These are phyloP conservation scores for Eupithecia centaureata DNA, from an alignment of 2,888 invertebrate genomes.

Conservation along the genomic window DNA sequence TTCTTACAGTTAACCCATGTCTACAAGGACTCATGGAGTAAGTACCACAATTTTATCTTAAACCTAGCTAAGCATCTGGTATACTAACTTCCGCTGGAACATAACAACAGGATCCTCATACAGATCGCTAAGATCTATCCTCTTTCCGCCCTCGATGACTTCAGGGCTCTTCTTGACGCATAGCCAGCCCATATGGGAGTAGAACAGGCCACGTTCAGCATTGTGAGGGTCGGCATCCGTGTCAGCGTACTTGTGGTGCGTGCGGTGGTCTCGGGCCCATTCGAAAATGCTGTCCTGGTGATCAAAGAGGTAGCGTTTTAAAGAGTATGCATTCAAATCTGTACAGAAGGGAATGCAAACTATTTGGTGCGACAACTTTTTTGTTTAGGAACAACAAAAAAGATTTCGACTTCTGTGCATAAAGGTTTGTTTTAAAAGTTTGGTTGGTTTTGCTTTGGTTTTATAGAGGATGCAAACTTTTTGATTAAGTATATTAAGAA, in stretches of 20 bases:
- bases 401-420: no score
- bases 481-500: background rate
- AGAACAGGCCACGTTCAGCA: conserved; percentile 94
- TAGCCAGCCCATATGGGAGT: conserved; percentile 97
- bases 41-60: background rate
- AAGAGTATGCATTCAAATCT: background rate
- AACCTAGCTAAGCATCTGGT: background rate
- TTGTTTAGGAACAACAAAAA: background rate
- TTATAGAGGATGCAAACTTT: no score
- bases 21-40: background rate
- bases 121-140: conserved; percentile 92
- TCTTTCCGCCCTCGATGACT: conserved; percentile 91
- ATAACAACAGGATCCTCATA: conserved; percentile 92
- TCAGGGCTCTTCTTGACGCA: conserved; percentile 94
- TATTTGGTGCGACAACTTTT: background rate
- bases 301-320: background rate
- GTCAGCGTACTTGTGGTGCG: conserved; percentile 95
- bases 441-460: no score
- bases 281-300: conserved; percentile 85
- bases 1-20: no score
- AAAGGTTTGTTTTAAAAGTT: no score
- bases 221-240: conserved; percentile 97
- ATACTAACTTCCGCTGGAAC: conserved; percentile 91
- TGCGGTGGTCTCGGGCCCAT: conserved; percentile 89
- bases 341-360: background rate